Evolutionary conservation across 2,888 invertebrate genomes (phyloP), one percentile per base, ranked within the genome.

Genomic region (Oscheius sp.): DNA sequence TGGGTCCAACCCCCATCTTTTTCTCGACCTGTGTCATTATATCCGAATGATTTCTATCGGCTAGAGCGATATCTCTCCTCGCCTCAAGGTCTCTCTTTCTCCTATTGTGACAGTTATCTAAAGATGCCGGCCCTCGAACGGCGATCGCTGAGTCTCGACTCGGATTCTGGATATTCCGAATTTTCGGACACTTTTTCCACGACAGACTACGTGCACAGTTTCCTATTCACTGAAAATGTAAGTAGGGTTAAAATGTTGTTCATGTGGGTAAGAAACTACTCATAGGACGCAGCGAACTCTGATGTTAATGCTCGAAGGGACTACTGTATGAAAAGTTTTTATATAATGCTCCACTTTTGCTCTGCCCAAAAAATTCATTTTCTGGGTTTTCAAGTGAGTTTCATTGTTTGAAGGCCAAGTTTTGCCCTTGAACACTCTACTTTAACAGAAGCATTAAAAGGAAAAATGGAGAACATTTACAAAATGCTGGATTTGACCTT

Each of bases 81-180:
- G 37, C 58, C 32, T n/a, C 11, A 32, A 13, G 33, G 11, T 51
- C 13, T 29, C 68, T 50, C 29, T 10, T 29, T 35, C n/a, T 51
- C 55, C 32, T 50, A 37, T 48, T 66, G 29, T 47, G 65, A 47
- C 65, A 42, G 4, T 58, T 58, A 47, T n/a, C 32, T 29, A 50
- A 51, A 33, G 32, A 35, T 53, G 29, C 13, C 35, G 42, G 10
- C 42, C n/a, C 13, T 50, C 29, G 65, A 65, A 7, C 2, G 50
- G 11, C 32, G 32, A 21, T 65, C 21, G 10, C 29, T 42, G 7
- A 68, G 42, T 42, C 21, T 21, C n/a, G 35, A 35, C 21, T 68
- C 74, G 11, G 74, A 74, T 74, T 74, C 74, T 29, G 74, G 74
- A 57, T 74, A 59, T 58, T 74, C 74, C 13, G 74, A 74, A 35